These are phyloP conservation scores for Spodoptera exigua DNA, from an alignment of 2,888 invertebrate species.

Conservation along the genomic window DNA sequence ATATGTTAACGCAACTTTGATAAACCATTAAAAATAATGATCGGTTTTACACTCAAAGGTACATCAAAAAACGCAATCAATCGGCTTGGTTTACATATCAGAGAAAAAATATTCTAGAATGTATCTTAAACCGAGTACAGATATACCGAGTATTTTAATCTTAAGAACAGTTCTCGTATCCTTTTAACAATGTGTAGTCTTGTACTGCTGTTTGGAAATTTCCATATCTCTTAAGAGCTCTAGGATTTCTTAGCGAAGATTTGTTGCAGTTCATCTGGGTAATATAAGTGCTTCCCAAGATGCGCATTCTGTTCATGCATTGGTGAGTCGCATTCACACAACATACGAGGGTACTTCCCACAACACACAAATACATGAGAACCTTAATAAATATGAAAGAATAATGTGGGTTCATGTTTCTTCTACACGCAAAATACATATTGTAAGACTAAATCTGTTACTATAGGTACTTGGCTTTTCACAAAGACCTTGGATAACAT, in stretches of 20 bases:
- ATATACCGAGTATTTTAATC: not conserved
- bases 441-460: not conserved
- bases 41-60: too few relatives aligned
- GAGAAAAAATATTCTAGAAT: too few relatives aligned
- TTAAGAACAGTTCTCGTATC: constrained; percentile 4
- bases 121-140: too few relatives aligned
- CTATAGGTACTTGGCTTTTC: not conserved
- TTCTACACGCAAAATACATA: constrained; percentile 9
- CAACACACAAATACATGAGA: constrained; percentile 23
- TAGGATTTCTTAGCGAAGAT: constrained; percentile 48
- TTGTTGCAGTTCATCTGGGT: constrained; percentile 48
- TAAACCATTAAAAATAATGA: too few relatives aligned
- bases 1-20: too few relatives aligned
- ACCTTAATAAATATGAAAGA: constrained; percentile 17
- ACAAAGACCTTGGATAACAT: not conserved
- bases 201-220: constrained; percentile 23
- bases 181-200: constrained; percentile 16
- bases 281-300: constrained; percentile 50
- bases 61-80: too few relatives aligned
- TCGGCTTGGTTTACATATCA: too few relatives aligned
- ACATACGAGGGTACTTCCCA: constrained; percentile 9
- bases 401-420: constrained; percentile 11
- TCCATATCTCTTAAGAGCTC: constrained; percentile 34
- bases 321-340: constrained; percentile 28
- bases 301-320: constrained; percentile 43